phyloP scores from a whole-genome alignment of 2,797 vertebrate species.

The Nothura maculosa region DNA sequence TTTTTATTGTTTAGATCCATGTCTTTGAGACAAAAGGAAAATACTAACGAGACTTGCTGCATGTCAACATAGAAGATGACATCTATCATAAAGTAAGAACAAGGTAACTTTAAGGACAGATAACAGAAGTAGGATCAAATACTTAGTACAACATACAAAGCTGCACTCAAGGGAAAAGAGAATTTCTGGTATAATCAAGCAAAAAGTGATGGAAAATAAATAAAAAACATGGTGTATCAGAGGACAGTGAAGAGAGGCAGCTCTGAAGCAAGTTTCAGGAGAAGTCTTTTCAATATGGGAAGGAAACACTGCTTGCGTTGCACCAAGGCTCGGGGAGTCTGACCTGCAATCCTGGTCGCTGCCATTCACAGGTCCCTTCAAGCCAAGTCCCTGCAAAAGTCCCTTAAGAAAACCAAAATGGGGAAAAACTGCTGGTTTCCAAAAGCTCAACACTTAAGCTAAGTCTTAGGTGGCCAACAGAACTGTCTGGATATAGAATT shows the following conservation, averaged over 20 bases:
- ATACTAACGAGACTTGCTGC: neutral
- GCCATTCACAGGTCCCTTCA: neutral
- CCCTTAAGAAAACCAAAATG: too few relatives aligned
- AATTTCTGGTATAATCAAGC: neutral
- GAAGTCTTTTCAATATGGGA: neutral
- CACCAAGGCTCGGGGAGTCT: fast-evolving
- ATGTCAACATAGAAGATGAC: neutral
- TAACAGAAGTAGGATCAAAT: neutral
- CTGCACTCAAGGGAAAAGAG: fast-evolving
- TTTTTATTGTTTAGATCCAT: neutral
- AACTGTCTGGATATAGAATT: neutral
- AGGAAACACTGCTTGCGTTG: neutral
- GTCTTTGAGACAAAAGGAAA: neutral
- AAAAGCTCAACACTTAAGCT: too few relatives aligned
- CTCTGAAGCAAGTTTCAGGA: neutral
- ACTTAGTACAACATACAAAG: neutral
- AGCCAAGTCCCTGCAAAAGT: neutral
- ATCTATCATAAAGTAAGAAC: neutral
- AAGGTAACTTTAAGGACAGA: neutral
- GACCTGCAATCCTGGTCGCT: fast-evolving
- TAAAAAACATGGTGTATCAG: neutral
- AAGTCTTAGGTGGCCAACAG: neutral
- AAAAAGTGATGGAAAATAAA: neutral
- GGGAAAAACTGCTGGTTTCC: neutral
- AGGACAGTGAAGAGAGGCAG: neutral